A percentile compares a stretch with the other conserved stretches of the same genome.
phyloP scores from a whole-genome alignment of 2,797 vertebrate species.

The Onychomys torridus region DNA sequence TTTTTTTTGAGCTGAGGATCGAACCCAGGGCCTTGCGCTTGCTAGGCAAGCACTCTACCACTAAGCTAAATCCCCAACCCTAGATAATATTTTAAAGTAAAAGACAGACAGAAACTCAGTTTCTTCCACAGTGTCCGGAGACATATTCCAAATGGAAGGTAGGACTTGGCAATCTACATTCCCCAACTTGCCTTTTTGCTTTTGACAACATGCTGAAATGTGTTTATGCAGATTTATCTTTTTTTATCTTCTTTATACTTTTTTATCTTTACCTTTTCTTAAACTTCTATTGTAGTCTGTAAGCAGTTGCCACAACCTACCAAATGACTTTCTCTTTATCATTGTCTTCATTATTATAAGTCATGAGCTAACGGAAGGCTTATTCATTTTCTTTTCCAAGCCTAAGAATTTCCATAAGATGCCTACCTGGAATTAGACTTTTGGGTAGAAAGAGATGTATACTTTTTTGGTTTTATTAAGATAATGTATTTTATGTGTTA shows the following conservation, averaged over 20 bases:
- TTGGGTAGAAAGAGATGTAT: neutral
- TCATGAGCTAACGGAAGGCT: neutral
- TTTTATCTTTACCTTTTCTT: too few species aligned
- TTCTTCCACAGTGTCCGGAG: neutral
- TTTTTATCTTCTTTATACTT: neutral
- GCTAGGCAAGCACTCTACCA: too few species aligned
- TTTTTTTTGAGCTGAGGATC: too few species aligned
- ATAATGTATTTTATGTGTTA: neutral
- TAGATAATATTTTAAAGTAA: constrained; percentile 14
- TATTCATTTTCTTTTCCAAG: neutral
- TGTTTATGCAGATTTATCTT: neutral
- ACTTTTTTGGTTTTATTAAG: neutral
- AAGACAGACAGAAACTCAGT: neutral
- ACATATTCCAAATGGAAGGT: neutral
- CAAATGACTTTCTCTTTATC: constrained; percentile 28
- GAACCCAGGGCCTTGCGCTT: too few species aligned
- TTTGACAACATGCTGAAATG: neutral
- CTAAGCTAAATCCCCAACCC: too few species aligned
- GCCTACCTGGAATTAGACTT: neutral
- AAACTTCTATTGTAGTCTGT: neutral
- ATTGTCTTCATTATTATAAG: constrained; percentile 9
- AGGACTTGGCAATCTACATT: neutral
- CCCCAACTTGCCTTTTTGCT: neutral
- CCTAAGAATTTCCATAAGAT: neutral
- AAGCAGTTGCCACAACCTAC: neutral